Evolutionary conservation across 2,113 vertebrate species (phyloP).

Genomic region (Ictalurus punctatus): DNA sequence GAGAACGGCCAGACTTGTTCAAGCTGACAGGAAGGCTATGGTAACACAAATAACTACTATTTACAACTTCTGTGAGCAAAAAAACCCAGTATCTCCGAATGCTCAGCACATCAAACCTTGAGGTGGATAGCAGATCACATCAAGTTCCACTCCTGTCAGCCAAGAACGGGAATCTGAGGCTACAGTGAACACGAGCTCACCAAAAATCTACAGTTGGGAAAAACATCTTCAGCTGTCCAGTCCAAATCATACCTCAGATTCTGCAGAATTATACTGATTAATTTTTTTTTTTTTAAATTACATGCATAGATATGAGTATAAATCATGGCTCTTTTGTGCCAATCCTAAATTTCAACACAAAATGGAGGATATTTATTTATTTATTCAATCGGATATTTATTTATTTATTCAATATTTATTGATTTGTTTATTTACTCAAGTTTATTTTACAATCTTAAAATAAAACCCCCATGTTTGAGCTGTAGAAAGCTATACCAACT

Average conservation of each 20-base stretch:
- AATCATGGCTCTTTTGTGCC: not conserved
- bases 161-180: not conserved
- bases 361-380: not conserved
- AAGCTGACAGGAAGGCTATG: not conserved
- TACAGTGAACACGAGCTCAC: not conserved
- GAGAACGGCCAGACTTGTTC: not conserved
- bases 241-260: not conserved
- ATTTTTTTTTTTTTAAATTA: not conserved
- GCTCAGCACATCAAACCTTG: not conserved
- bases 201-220: not conserved
- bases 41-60: not conserved
- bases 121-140: not conserved
- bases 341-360: not conserved
- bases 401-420: no score
- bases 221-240: not conserved
- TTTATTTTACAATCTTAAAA: not conserved
- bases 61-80: not conserved
- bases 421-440: no score
- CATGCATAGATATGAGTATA: not conserved
- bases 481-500: not conserved
- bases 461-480: not conserved
- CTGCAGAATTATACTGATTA: not conserved
- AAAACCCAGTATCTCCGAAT: not conserved
- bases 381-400: no score
- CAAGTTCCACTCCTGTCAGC: not conserved